Conservation (phyloP, 2,797 vertebrate species). For the Coluber constrictor region DNA sequence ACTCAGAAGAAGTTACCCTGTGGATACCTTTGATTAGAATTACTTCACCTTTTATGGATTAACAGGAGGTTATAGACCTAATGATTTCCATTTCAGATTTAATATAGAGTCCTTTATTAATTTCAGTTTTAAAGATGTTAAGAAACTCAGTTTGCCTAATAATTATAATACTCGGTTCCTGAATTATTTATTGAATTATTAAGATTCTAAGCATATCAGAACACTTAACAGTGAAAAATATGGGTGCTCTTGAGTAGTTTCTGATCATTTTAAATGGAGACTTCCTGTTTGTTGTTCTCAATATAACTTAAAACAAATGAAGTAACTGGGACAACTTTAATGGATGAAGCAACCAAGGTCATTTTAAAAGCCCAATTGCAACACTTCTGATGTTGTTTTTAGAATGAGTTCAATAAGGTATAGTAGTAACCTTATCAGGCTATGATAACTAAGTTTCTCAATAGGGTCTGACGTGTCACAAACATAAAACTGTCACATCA, state of each 20-base stretch:
- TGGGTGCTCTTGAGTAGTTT: background rate
- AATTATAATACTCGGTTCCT: background rate
- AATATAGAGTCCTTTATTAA: background rate
- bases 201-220: background rate
- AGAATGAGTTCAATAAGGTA: slow-evolving; percentile 67
- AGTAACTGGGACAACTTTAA: slow-evolving; percentile 43
- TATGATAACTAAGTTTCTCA: slow-evolving; percentile 64
- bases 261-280: background rate
- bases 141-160: background rate
- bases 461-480: slow-evolving; percentile 73
- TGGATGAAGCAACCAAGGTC: slow-evolving; percentile 57
- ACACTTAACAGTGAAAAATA: background rate
- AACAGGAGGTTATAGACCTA: background rate
- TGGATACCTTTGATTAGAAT: background rate
- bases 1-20: background rate
- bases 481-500: slow-evolving; percentile 72
- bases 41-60: background rate
- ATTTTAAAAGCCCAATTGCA: slow-evolving; percentile 56
- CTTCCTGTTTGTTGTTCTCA: background rate
- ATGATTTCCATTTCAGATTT: background rate
- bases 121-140: background rate
- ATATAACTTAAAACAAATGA: background rate
- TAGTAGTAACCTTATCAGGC: slow-evolving; percentile 65
- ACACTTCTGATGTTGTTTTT: slow-evolving; percentile 70
- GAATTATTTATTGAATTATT: background rate